Percentiles rank a stretch among this genome's conserved stretches.
These are phyloP conservation scores for Microplitis manilae DNA, from an alignment of 2,888 invertebrate species.

Conservation along the genomic window DNA sequence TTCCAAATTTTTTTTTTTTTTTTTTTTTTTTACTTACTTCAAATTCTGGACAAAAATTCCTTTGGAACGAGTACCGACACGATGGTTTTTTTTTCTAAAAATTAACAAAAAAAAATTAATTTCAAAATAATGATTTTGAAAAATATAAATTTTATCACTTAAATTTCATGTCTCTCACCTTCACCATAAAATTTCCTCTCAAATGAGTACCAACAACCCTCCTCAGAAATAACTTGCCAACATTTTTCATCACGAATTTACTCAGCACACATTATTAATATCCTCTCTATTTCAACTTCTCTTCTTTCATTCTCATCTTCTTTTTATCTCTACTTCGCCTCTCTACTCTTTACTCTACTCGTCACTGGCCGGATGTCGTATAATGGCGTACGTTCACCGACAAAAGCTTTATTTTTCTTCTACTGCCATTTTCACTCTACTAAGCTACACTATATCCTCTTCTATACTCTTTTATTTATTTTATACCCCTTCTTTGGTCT, in stretches of 20 bases:
- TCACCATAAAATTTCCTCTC: background rate
- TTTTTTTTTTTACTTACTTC: too few species aligned
- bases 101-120: too few species aligned
- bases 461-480: constrained; percentile 16
- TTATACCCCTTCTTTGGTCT: background rate
- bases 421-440: constrained; percentile 51
- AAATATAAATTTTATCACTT: too few species aligned
- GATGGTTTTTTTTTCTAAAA: too few species aligned
- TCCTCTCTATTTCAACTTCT: background rate
- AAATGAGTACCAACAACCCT: too few species aligned
- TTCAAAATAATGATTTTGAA: too few species aligned
- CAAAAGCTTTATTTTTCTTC: constrained; percentile 56
- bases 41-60: too few species aligned
- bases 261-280: too few species aligned
- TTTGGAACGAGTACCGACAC: too few species aligned
- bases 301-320: background rate
- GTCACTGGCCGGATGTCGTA: constrained; percentile 57
- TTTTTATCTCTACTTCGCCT: constrained; percentile 3
- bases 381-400: constrained; percentile 57
- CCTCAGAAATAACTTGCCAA: too few species aligned
- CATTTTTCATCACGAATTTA: background rate
- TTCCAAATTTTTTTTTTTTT: too few species aligned
- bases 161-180: too few species aligned
- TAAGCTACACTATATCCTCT: constrained; percentile 32
- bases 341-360: constrained; percentile 1